Conservation (phyloP, 2,113 vertebrate genomes). For the Cercocebus atys region DNA sequence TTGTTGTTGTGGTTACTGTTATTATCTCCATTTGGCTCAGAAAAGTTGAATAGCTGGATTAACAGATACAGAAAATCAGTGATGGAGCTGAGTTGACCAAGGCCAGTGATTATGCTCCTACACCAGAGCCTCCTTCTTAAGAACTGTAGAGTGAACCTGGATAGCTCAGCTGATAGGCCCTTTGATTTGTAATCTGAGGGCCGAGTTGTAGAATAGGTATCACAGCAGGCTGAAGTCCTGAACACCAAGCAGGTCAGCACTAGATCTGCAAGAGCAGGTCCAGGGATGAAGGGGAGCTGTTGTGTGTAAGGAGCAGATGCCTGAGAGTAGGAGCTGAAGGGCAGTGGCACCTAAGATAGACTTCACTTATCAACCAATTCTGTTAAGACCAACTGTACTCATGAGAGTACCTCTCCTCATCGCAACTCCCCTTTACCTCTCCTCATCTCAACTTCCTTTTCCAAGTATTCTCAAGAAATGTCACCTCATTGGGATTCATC, state of each 20-base stretch:
- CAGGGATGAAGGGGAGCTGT: background rate
- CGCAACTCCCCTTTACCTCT: background rate
- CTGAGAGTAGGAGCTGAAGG: background rate
- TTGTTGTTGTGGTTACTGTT: background rate
- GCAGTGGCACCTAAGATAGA: background rate
- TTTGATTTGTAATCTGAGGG: background rate
- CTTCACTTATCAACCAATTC: background rate
- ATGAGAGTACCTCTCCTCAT: background rate
- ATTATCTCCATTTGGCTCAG: background rate
- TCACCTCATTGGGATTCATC: slow-evolving; percentile 28
- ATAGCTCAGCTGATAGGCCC: background rate
- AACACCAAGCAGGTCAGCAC: background rate
- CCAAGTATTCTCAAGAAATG: slow-evolving; percentile 3
- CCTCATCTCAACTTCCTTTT: background rate
- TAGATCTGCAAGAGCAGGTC: background rate
- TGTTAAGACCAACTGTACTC: background rate
- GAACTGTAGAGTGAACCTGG: background rate
- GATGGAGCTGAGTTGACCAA: background rate
- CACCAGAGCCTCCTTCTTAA: background rate
- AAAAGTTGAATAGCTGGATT: background rate
- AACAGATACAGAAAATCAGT: background rate
- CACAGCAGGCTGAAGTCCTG: background rate
- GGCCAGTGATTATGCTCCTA: background rate
- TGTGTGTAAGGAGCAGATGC: background rate
- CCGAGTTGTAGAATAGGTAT: background rate